These are phyloP conservation scores for Rhingia rostrata DNA, from an alignment of 2,888 invertebrate species.

Conservation along the genomic window DNA sequence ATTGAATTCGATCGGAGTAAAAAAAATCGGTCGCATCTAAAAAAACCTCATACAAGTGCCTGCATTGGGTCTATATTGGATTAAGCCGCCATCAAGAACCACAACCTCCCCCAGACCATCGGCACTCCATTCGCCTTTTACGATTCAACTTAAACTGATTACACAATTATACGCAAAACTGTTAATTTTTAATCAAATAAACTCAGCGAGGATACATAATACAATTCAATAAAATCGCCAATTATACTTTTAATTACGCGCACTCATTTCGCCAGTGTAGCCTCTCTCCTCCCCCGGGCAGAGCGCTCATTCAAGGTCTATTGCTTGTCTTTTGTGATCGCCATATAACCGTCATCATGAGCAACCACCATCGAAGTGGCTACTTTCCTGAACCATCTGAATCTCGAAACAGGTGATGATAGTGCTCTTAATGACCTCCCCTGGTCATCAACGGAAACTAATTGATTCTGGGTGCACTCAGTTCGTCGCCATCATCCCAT, in stretches of 20 bases:
- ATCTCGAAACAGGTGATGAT: constrained; percentile 33
- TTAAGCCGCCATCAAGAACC: background rate
- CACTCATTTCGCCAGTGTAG: background rate
- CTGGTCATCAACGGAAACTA: constrained; percentile 19
- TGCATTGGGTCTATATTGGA: background rate
- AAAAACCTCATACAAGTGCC: background rate
- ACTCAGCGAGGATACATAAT: background rate
- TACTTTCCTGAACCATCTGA: background rate
- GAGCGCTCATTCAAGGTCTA: constrained; percentile 1
- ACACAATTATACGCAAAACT: background rate
- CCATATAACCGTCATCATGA: background rate
- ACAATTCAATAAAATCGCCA: constrained; percentile 28
- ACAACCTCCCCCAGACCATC: background rate
- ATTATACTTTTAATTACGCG: constrained; percentile 7
- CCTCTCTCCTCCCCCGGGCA: background rate
- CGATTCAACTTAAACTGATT: background rate
- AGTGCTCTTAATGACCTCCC: constrained; percentile 36
- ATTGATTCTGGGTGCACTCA: constrained; percentile 44
- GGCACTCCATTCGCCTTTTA: constrained; percentile 1
- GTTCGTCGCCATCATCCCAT: constrained; percentile 31
- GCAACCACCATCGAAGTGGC: background rate
- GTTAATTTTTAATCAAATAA: constrained; percentile 33
- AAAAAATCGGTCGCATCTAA: constrained; percentile 2
- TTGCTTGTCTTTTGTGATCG: background rate
- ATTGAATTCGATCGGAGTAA: background rate